Conservation (phyloP, 2,888 invertebrate genomes). For the Hypselothyrea guttata region DNA sequence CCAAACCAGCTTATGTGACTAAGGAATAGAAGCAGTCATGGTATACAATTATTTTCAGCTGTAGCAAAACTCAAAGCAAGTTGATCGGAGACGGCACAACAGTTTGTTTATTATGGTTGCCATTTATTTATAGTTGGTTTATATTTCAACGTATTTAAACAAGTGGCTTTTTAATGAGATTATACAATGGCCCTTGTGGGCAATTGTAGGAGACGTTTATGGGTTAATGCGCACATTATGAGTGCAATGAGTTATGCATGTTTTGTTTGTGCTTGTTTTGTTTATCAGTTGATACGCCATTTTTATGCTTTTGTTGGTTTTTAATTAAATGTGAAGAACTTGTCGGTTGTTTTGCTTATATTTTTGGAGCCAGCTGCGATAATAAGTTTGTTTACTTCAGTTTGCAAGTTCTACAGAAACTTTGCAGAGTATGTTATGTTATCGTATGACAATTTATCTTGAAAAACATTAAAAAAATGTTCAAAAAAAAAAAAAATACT, state of each 20-base stretch:
- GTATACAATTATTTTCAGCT: too few species aligned
- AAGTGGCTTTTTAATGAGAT: conserved; percentile 48
- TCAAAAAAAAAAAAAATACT: too few species aligned
- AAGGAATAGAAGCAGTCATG: too few species aligned
- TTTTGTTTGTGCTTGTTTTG: too few species aligned
- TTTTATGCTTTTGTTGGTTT: conserved; percentile 7
- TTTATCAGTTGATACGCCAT: conserved; percentile 21
- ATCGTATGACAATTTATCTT: too few species aligned
- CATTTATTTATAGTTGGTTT: conserved; percentile 39
- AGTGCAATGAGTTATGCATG: conserved; percentile 18
- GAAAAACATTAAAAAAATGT: too few species aligned
- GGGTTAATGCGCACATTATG: conserved; percentile 42
- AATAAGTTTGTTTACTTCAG: neutral
- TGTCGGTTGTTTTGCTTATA: neutral
- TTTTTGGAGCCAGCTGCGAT: neutral
- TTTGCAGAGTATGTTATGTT: too few species aligned
- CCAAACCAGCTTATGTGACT: too few species aligned
- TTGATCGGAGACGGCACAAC: conserved; percentile 12
- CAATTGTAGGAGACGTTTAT: conserved; percentile 21
- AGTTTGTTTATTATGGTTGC: conserved; percentile 28
- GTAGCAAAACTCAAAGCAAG: conserved; percentile 9
- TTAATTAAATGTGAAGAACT: conserved; percentile 7
- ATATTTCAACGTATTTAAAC: conserved; percentile 52
- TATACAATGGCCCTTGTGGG: conserved; percentile 20
- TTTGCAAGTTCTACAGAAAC: neutral